A percentile compares a stretch with the other conserved stretches of the same genome.
These are phyloP conservation scores for Poecile atricapillus DNA, from an alignment of 2,113 vertebrate species.

Conservation along the genomic window DNA sequence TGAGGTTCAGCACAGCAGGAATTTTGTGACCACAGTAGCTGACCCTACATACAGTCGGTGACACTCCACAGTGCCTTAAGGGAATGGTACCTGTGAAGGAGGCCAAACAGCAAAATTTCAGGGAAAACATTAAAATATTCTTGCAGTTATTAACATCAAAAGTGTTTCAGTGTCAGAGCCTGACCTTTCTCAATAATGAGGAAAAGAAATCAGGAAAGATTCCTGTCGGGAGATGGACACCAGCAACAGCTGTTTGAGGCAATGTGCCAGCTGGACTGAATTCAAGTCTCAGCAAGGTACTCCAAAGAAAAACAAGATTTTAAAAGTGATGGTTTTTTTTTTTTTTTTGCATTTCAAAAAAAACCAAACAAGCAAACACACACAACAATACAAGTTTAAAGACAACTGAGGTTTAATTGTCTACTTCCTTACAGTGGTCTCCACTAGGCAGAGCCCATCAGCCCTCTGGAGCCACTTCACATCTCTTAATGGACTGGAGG, in stretches of 20 bases:
- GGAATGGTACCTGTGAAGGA: neutral
- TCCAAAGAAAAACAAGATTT: neutral
- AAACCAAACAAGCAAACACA: too few species aligned
- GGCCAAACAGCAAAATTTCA: neutral
- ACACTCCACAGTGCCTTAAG: neutral
- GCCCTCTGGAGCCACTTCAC: neutral
- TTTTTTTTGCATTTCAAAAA: neutral
- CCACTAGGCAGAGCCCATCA: neutral
- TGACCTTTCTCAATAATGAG: neutral
- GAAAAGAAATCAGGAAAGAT: neutral
- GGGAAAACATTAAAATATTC: neutral
- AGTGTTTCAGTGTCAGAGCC: neutral
- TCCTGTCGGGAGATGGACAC: neutral
- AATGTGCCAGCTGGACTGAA: neutral
- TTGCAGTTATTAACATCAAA: neutral
- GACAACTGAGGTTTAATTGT: neutral
- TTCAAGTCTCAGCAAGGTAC: neutral
- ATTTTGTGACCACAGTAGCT: neutral
- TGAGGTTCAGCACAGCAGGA: neutral
- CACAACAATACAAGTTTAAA: neutral
- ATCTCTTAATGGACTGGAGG: neutral
- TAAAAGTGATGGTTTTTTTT: accelerated
- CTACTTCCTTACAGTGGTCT: neutral
- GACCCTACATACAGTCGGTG: neutral
- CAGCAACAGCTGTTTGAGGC: neutral